Base-by-base conservation (phyloP, 2,113 vertebrate species). In the Gopherus evgoodei region DNA sequence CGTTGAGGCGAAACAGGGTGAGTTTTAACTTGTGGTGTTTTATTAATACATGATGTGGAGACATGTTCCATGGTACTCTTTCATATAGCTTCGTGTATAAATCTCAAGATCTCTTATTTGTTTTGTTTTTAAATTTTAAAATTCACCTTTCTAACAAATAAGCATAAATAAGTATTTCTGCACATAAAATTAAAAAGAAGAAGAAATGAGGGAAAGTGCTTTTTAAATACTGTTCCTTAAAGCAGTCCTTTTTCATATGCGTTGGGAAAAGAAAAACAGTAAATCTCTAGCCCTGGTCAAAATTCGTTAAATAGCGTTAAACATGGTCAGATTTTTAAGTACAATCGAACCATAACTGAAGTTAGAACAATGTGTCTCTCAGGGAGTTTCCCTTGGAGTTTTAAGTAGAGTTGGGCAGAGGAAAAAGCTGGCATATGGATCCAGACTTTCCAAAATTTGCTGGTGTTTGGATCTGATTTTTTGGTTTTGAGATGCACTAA, bases 101-200 rank as follows among this genome's bases (percentile, higher is more conserved):
- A 76, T 44, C 22, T 44, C 21, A 42, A 42, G 72, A 76, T 44
- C 17, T 22, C 72, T 75, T 75, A 5, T 12, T 75, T 42, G 21
- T 76, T 76, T 76, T 24, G 72, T 76, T 44, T 44, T 69, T 21
- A 69, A 76, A 44, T 76, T 44, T 76, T 76, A 44, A 44, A 42
- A 76, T 44, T 76, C 38, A 76, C 38, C 38, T 76, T 76, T 44
- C 22, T 76, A 24, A 76, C 17, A 62, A 62, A 31, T 62, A 62
- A 62, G 29, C 27, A 62, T 62, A 62, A 62, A 31, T 62, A 88
- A 76, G 29, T 22, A 78, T 79, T 92, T 92, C 38, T 92, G 62
- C 72, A 56, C 0, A 10, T 42, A 84, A 44, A 93, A 72, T 81
- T 82, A 78, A 19, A 14, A 91, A 81, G 79, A 50, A 21, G 47